These are phyloP conservation scores for Cinclus mexicanus DNA, from an alignment of 2,113 vertebrate genomes.

Conservation along the genomic window DNA sequence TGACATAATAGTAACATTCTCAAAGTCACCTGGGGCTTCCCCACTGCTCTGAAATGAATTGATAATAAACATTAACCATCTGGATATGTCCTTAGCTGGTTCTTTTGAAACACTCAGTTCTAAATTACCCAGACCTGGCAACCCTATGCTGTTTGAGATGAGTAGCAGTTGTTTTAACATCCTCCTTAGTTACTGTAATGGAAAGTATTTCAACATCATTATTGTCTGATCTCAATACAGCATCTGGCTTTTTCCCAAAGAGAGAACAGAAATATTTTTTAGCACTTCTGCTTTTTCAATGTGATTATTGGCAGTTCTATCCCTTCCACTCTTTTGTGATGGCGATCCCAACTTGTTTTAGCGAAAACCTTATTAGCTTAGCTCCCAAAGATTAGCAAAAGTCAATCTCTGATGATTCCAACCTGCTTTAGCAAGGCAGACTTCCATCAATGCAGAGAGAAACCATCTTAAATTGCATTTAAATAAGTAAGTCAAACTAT, in stretches of 20 bases:
- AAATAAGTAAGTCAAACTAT: background rate
- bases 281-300: conserved; percentile 24
- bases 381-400: background rate
- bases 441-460: background rate
- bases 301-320: background rate
- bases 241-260: conserved; percentile 38
- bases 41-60: background rate
- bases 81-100: conserved; percentile 7
- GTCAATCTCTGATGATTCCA: background rate
- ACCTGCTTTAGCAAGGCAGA: background rate
- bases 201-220: conserved; percentile 64
- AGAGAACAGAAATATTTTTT: conserved; percentile 34
- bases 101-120: background rate
- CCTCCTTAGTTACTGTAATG: conserved; percentile 67
- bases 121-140: conserved; percentile 35
- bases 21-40: conserved; percentile 52
- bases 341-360: background rate
- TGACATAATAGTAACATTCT: conserved; percentile 47
- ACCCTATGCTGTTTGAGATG: conserved; percentile 23
- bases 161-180: conserved; percentile 63
- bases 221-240: conserved; percentile 43
- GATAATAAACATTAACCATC: conserved; percentile 33
- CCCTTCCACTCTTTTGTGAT: background rate
- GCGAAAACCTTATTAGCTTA: background rate
- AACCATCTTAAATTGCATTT: background rate